phyloP scores from a whole-genome alignment of 2,888 invertebrate species.

The Pristionchus japonicus region DNA sequence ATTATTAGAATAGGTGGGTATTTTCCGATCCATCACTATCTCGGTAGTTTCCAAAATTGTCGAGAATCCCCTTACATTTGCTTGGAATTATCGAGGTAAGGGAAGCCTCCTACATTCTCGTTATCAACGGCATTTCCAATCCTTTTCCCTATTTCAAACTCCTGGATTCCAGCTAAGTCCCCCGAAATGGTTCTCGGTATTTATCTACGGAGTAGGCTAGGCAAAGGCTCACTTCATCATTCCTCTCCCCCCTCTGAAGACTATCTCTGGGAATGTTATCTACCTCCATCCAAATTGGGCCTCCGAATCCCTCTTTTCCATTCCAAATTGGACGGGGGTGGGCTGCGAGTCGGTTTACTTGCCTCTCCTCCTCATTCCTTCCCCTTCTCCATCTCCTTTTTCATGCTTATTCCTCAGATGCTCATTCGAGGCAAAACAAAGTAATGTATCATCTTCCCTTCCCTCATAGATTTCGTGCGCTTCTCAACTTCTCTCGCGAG shows the following conservation, averaged over 20 bases:
- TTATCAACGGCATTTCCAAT: too few relatives aligned
- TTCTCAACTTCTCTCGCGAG: slow-evolving; percentile 10
- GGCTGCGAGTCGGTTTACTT: neutral
- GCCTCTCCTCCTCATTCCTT: neutral
- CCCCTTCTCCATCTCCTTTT: neutral
- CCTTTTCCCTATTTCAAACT: neutral
- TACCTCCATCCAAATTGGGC: neutral
- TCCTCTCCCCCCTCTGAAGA: neutral
- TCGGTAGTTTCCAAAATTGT: too few relatives aligned
- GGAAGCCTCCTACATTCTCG: too few relatives aligned
- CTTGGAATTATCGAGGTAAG: too few relatives aligned
- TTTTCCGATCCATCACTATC: too few relatives aligned
- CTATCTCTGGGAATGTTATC: neutral
- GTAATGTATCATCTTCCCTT: neutral
- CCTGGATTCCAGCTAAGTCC: neutral
- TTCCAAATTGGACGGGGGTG: neutral
- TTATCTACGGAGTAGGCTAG: neutral
- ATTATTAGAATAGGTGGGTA: neutral
- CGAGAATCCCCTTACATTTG: too few relatives aligned
- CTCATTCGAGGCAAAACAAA: neutral
- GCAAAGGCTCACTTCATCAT: neutral
- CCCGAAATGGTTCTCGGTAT: neutral
- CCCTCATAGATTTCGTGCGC: slow-evolving; percentile 39
- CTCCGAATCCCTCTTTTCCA: neutral
- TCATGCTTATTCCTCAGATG: neutral